Base-by-base conservation (phyloP, 2,797 vertebrate genomes). In the Thaleichthys pacificus region DNA sequence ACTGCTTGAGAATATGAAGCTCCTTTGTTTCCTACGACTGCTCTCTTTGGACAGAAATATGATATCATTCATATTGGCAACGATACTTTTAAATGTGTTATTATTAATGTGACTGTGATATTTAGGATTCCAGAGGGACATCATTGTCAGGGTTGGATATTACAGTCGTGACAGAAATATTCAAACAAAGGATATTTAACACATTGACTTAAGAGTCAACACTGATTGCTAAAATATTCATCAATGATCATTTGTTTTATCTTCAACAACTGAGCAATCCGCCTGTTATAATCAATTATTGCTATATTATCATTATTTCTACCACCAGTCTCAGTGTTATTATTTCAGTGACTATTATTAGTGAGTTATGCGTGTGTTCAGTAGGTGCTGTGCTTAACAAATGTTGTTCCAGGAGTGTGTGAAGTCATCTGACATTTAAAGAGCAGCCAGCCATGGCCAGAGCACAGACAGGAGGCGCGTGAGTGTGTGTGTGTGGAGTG, bases 391-490 rank as follows among this genome's bases (percentile, higher is more conserved):
- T 5, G 61, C 60, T 61, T 26, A 28, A 32, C 61, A 30, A 62
- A 62, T 62, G 26, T 32, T 62, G 61, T 62, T 62, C 61, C 61
- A 17, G 61, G 28, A 62, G 28, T 62, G 61, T 62, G 61, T 61
- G 21, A 24, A 61, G 22, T 30, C 17, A 30, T 32, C 28, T 62
- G 61, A 62, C 61, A 62, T 62, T 62, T 62, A 62, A 62, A 62
- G 61, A 62, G 61, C 61, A 62, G 61, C 28, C 61, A 30, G 15
- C 61, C 19, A 19, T 62, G 61, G 28, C 26, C 28, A 30, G 28
- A 15, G 28, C 6, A 15, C 61, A 62, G 61, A 62, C 28, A 62
- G 28, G 61, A 14, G 26, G 26, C 7, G 61, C 28, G 26, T 61
- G 60, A 17, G 61, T 35, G 17, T 62, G 28, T 62, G 61, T 63